Percentiles rank a stretch among this genome's conserved stretches.
Evolutionary conservation across 2,113 vertebrate genomes (phyloP).

Genomic region (Zootoca vivipara): DNA sequence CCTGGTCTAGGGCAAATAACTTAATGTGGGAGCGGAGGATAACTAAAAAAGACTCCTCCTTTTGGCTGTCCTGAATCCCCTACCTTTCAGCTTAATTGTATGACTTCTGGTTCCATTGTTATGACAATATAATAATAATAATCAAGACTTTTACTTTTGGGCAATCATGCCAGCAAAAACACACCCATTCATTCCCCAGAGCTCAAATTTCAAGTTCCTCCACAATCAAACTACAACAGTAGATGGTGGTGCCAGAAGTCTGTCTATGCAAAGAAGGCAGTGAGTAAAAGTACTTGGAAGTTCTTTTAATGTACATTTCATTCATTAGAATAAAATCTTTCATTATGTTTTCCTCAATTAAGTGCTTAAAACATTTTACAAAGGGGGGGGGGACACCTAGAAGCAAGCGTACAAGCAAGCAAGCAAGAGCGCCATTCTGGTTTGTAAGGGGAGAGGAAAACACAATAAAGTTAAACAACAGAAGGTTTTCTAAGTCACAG

Average conservation of each 20-base stretch:
- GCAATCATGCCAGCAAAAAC: slow-evolving; percentile 23
- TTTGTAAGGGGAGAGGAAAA: not conserved
- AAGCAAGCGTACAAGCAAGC: not conserved
- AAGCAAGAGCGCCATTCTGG: slow-evolving; percentile 14
- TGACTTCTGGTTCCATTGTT: not conserved
- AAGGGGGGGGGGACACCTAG: not conserved
- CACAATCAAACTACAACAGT: not conserved
- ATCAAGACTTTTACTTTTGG: not conserved
- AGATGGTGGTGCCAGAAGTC: slow-evolving; percentile 4
- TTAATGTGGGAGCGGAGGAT: no score
- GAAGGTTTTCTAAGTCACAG: slow-evolving; percentile 39
- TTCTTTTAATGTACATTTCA: slow-evolving; percentile 10
- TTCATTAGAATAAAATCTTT: slow-evolving; percentile 9
- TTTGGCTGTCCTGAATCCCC: not conserved
- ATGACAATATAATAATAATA: not conserved
- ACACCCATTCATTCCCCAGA: not conserved
- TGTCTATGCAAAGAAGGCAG: not conserved
- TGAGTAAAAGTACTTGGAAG: slow-evolving; percentile 15
- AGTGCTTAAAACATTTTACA: slow-evolving; percentile 47
- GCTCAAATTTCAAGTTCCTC: slow-evolving; percentile 26
- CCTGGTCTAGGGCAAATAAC: not conserved
- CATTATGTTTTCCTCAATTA: slow-evolving; percentile 11
- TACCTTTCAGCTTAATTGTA: not conserved
- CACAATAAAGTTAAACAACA: slow-evolving; percentile 23
- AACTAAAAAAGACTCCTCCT: no score